A percentile compares a stretch with the other conserved stretches of the same genome.
phyloP scores from a whole-genome alignment of 2,113 vertebrate genomes.

The Marcusenius ussheri region DNA sequence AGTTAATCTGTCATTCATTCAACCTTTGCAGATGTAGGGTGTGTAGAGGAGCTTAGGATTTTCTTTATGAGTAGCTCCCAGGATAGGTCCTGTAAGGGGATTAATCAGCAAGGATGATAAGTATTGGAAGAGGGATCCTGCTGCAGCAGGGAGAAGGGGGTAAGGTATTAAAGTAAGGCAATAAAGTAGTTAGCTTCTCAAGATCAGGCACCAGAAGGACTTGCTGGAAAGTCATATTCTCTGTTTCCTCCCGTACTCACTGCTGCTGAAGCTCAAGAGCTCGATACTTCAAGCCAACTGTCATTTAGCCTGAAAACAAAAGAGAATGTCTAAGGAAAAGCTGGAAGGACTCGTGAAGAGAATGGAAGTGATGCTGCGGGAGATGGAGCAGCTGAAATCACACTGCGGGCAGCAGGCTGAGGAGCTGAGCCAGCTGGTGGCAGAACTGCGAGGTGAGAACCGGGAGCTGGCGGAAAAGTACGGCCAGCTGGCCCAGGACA shows the following conservation, averaged over 20 bases:
- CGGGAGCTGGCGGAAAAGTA: conserved; percentile 74
- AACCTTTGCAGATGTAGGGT: conserved; percentile 12
- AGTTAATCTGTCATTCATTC: conserved; percentile 24
- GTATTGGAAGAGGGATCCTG: conserved; percentile 24
- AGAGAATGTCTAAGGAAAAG: conserved; percentile 72
- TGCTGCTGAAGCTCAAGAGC: neutral
- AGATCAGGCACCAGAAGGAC: neutral
- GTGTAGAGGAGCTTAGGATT: neutral
- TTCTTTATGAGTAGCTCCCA: conserved; percentile 35
- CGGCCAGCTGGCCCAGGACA: conserved; percentile 59
- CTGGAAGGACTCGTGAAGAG: conserved; percentile 75
- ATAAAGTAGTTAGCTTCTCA: conserved; percentile 36
- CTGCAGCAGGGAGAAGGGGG: conserved; percentile 27
- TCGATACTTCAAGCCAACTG: neutral
- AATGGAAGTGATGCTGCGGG: conserved; percentile 77
- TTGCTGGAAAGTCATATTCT: neutral
- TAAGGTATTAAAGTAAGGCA: conserved; percentile 9
- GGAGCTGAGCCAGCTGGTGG: conserved; percentile 70
- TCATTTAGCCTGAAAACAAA: neutral
- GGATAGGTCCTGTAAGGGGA: conserved; percentile 58
- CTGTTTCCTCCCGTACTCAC: neutral
- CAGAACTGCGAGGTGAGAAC: conserved; percentile 69
- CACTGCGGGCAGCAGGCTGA: conserved; percentile 76
- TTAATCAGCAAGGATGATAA: conserved; percentile 34
- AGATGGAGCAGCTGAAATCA: conserved; percentile 78